These are phyloP conservation scores for Caenorhabditis afra DNA, from an alignment of 2,888 invertebrate species.

Conservation along the genomic window DNA sequence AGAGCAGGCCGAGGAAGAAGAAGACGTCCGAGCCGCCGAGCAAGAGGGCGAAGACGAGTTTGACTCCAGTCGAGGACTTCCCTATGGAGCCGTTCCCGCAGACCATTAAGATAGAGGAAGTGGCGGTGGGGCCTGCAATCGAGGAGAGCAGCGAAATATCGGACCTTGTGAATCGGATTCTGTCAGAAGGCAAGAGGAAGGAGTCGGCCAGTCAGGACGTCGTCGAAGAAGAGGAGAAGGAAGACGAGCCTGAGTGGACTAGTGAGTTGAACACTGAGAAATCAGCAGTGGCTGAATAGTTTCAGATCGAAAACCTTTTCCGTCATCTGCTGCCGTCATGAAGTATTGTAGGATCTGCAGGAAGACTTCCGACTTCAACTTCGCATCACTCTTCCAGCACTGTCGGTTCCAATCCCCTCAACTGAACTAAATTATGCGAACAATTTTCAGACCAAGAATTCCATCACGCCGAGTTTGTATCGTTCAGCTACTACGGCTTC, in stretches of 20 bases:
- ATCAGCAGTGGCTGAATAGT: neutral
- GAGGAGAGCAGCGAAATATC: conserved; percentile 18
- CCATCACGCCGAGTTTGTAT: conserved; percentile 20
- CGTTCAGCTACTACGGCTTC: conserved; percentile 37
- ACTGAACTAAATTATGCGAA: neutral
- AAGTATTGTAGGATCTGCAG: conserved; percentile 48
- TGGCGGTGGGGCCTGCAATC: no score
- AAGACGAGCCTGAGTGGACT: neutral
- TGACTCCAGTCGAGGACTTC: no score
- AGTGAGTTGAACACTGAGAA: conserved; percentile 6
- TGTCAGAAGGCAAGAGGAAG: conserved; percentile 40
- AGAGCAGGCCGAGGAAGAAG: conserved; percentile 14
- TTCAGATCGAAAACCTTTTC: conserved; percentile 22
- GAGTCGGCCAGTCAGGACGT: conserved; percentile 30
- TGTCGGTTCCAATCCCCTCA: conserved; percentile 31
- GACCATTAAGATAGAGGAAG: no score
- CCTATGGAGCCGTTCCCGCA: no score
- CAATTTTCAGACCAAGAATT: conserved; percentile 28
- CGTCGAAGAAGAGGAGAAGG: conserved; percentile 14
- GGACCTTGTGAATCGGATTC: conserved; percentile 12
- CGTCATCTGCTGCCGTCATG: neutral
- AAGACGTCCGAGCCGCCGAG: conserved; percentile 10
- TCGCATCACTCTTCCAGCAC: conserved; percentile 30
- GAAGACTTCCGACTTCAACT: conserved; percentile 32
- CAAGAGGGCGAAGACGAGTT: neutral